Evolutionary conservation across 2,797 vertebrate genomes (phyloP).

Genomic region (Glossophaga mutica): DNA sequence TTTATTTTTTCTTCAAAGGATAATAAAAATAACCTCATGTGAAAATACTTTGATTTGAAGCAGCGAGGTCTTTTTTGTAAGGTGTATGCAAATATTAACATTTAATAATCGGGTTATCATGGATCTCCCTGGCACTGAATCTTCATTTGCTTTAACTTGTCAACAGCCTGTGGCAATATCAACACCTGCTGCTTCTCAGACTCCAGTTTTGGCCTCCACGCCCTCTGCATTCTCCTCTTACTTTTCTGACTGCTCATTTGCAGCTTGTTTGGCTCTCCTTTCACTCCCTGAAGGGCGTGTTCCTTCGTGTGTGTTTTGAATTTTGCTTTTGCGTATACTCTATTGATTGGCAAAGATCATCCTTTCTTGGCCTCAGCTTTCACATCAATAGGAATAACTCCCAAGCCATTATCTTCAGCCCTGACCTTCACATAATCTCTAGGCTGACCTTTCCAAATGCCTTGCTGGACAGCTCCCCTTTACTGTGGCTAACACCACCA

Average conservation of each 20-base stretch:
- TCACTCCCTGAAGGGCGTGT: background rate
- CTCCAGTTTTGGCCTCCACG: background rate
- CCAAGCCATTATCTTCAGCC: background rate
- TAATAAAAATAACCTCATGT: background rate
- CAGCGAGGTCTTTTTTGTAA: background rate
- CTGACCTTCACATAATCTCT: background rate
- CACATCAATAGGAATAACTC: background rate
- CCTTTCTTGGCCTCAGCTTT: background rate
- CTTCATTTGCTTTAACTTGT: background rate
- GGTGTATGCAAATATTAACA: background rate
- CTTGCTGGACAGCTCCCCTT: background rate
- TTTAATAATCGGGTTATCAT: background rate
- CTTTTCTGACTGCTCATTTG: background rate
- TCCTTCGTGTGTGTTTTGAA: background rate
- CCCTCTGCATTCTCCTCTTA: background rate
- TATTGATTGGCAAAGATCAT: background rate
- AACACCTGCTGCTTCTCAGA: background rate
- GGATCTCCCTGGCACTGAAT: background rate
- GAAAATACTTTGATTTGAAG: conserved; percentile 4
- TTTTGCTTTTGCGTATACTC: background rate
- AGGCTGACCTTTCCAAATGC: background rate
- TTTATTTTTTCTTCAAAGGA: background rate
- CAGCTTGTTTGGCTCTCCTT: background rate
- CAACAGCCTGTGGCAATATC: background rate
- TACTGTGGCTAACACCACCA: rapidly evolving